phyloP scores from a whole-genome alignment of 2,797 vertebrate genomes.

The Avahi laniger region DNA sequence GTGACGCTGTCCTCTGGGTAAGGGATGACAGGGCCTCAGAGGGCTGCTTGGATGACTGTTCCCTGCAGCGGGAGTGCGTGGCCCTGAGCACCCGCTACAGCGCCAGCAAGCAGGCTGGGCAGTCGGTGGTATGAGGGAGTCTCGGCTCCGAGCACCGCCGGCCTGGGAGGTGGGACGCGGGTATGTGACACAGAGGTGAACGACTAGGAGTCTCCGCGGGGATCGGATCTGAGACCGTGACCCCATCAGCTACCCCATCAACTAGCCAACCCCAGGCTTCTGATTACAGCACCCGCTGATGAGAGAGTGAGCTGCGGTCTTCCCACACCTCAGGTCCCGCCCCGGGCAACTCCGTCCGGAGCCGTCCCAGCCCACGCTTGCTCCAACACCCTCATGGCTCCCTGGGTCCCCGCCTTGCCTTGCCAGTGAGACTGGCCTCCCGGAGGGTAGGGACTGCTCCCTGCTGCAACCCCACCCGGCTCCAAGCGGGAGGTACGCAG shows the following conservation, averaged over 20 bases:
- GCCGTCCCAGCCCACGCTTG: neutral
- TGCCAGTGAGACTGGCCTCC: neutral
- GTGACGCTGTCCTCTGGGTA: too few species aligned
- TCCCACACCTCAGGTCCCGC: neutral
- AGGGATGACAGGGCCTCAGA: neutral
- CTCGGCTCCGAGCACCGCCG: rapidly evolving
- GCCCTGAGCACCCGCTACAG: neutral
- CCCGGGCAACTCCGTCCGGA: neutral
- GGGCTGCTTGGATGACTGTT: rapidly evolving
- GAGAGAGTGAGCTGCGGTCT: neutral
- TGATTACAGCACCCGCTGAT: neutral
- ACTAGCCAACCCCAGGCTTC: neutral
- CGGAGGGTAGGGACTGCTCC: rapidly evolving
- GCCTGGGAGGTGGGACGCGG: neutral
- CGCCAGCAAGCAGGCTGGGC: neutral
- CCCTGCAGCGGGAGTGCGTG: neutral
- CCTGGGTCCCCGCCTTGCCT: neutral
- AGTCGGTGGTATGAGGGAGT: neutral
- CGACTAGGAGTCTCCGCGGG: neutral
- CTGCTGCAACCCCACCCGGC: too few species aligned
- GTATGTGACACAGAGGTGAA: neutral
- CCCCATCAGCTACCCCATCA: neutral
- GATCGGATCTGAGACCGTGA: too few species aligned
- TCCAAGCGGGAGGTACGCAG: neutral
- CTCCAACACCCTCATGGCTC: neutral